Evolutionary conservation across 1,140 invertebrate genomes (phyloP).

Genomic region (Tetramorium alpestre): DNA sequence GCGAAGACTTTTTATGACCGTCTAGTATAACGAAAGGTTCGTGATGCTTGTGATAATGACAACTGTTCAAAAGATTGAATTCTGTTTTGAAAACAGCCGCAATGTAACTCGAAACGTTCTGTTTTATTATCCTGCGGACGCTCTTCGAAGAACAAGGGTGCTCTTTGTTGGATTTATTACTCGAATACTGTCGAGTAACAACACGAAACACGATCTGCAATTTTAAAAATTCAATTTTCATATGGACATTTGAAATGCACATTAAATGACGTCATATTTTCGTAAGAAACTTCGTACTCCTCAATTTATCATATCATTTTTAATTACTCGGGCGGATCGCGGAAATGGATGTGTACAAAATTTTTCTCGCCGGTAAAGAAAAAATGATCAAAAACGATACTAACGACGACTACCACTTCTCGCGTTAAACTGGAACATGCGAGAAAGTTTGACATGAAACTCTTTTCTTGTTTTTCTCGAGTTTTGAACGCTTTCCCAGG

Average conservation of each 20-base stretch:
- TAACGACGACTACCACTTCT: conserved; percentile 66
- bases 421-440: conserved; percentile 71
- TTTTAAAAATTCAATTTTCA: conserved; percentile 55
- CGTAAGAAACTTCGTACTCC: not conserved
- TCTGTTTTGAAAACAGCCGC: conserved; percentile 80
- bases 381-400: conserved; percentile 69
- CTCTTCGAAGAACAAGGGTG: conserved; percentile 68
- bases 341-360: conserved; percentile 37
- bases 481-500: conserved; percentile 64
- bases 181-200: conserved; percentile 11
- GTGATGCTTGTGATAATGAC: conserved; percentile 73
- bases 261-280: conserved; percentile 17
- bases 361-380: conserved; percentile 60
- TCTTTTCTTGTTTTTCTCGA: conserved; percentile 63
- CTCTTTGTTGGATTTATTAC: conserved; percentile 69
- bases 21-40: conserved; percentile 18
- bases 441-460: conserved; percentile 72
- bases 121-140: conserved; percentile 60
- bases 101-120: conserved; percentile 75
- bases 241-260: not conserved
- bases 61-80: conserved; percentile 76
- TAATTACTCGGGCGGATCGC: conserved; percentile 48
- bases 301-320: conserved; percentile 34
- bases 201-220: conserved; percentile 46
- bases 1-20: conserved; percentile 58